Conservation (phyloP, 2,113 vertebrate species). For the Accipiter cooperii region DNA sequence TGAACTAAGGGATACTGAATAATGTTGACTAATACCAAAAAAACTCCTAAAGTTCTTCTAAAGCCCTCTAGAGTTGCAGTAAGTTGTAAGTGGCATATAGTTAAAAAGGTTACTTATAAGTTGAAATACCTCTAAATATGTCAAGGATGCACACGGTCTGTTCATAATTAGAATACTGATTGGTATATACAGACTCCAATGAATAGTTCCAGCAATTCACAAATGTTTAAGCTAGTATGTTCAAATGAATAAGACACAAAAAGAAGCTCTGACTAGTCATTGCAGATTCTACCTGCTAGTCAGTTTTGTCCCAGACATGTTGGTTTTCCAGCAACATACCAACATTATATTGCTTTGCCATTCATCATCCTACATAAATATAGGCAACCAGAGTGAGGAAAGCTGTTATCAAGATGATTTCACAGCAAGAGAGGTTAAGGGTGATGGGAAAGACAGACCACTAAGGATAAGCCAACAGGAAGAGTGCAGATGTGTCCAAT, state of each 20-base stretch:
- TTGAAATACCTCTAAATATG: neutral
- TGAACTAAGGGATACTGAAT: neutral
- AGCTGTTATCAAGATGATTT: neutral
- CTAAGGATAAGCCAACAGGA: neutral
- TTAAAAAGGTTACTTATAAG: neutral
- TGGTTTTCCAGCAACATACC: neutral
- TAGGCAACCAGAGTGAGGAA: neutral
- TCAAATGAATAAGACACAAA: neutral
- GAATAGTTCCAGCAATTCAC: neutral
- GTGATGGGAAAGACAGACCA: neutral
- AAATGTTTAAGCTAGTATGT: neutral
- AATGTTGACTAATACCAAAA: neutral
- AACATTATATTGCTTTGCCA: neutral
- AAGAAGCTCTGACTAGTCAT: neutral
- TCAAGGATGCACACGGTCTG: neutral
- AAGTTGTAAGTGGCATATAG: neutral
- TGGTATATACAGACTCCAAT: neutral
- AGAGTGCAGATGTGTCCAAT: neutral
- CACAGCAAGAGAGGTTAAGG: neutral
- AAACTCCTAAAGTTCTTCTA: accelerated
- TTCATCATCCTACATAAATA: neutral
- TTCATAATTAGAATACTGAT: neutral
- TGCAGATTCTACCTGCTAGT: neutral
- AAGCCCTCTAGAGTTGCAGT: neutral
- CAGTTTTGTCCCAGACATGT: neutral